These are phyloP conservation scores for Pedetes capensis DNA, from an alignment of 2,113 vertebrate genomes.

Conservation along the genomic window DNA sequence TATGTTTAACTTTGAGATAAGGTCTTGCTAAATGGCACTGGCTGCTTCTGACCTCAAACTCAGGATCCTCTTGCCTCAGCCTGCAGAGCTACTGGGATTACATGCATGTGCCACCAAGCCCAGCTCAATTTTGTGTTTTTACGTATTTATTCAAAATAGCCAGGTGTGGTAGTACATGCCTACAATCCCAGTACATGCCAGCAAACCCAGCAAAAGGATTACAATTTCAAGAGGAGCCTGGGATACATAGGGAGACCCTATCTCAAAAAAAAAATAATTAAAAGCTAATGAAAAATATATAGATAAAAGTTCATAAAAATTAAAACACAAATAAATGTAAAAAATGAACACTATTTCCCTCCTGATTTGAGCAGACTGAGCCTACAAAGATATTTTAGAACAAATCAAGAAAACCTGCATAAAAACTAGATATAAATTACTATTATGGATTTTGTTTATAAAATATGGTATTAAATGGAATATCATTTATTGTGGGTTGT, in stretches of 20 bases:
- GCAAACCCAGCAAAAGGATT: no score
- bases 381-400: background rate
- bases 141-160: background rate
- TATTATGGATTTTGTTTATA: background rate
- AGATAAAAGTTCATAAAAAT: background rate
- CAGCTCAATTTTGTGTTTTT: background rate
- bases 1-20: no score
- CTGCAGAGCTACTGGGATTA: no score
- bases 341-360: background rate
- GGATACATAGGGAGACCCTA: background rate
- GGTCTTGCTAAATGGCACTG: no score
- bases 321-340: background rate
- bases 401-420: background rate
- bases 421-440: background rate
- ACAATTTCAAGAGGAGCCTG: background rate
- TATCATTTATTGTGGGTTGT: background rate
- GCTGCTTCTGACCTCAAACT: no score
- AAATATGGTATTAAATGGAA: background rate
- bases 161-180: background rate
- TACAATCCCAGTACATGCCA: no score
- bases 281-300: background rate
- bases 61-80: no score
- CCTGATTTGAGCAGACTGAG: background rate
- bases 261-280: background rate
- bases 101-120: no score